Conservation (phyloP, 2,113 vertebrate genomes). For the Scopus umbretta region DNA sequence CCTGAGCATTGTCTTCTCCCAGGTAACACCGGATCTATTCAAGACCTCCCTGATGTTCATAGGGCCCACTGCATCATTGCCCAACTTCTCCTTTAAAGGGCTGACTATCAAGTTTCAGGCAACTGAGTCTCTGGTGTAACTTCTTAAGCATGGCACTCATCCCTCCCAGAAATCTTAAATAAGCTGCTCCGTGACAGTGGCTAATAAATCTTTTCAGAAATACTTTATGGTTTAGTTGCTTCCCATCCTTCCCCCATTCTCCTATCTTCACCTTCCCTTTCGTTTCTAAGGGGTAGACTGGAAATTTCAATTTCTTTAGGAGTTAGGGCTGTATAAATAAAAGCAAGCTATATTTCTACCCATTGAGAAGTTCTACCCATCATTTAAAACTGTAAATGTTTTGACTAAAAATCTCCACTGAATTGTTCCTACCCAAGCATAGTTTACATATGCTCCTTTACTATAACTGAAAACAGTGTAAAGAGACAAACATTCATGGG, state of each 20-base stretch:
- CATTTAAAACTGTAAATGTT: background rate
- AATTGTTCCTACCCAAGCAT: background rate
- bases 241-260: background rate
- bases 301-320: background rate
- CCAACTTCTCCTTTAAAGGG: background rate
- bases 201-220: background rate
- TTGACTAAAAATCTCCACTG: background rate
- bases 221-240: background rate
- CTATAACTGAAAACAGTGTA: background rate
- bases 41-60: background rate
- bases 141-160: background rate
- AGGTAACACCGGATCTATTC: background rate
- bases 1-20: background rate
- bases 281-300: background rate
- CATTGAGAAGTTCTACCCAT: background rate
- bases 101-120: background rate
- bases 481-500: background rate
- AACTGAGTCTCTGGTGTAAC: background rate
- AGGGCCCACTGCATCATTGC: background rate
- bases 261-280: background rate
- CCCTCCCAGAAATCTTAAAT: background rate
- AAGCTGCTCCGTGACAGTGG: background rate
- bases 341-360: background rate
- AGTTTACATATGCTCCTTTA: background rate
- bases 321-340: background rate